Base-by-base conservation (phyloP, 2,888 invertebrate genomes). In the Hydraecia micacea region DNA sequence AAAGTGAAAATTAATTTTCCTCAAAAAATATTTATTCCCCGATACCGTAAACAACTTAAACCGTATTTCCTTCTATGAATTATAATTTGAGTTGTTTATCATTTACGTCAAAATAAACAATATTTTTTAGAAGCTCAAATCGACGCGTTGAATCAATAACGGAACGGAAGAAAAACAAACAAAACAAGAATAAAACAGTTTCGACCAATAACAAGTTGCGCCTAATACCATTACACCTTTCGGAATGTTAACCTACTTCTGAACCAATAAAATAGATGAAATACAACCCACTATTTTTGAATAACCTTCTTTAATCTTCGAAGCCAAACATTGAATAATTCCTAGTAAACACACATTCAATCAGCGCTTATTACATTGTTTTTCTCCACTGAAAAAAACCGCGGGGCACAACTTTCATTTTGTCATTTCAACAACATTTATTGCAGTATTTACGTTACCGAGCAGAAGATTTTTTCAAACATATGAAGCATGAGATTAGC, bases 11-110 rank as follows among this genome's bases (percentile, higher is more conserved):
- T 55, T 60, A 68, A 72, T 72, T 75, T 80, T 75, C 65, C 39
- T 49, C 18, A 15, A 75, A 13, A 58, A 78, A 72, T 75, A 72
- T 75, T 75, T 80, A 55, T 60, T 46, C 65, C 7, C 9, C 65
- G 60, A 55, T 68, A 42, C 18, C 18, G 81, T 80, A 85, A 83
- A 85, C 81, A 83, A 81, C 69, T 73, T 70, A 66, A 81, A 73
- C 73, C 70, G 69, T 85, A 52, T 58, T 79, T 58, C 65, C 60
- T 80, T 75, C 49, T 49, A 52, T 63, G 69, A 84, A 82, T 77
- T 81, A 46, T 71, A 71, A 81, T 77, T 68, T 68, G 28, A 66
- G 73, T 58, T 75, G 71, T 83, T 83, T 76, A 86, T 75, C 9
- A 72, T 76, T 74, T 13, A 63, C 67, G 60, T 75, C 71, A 68